Evolutionary conservation across 2,797 vertebrate genomes (phyloP).

Genomic region (Cuniculus paca): DNA sequence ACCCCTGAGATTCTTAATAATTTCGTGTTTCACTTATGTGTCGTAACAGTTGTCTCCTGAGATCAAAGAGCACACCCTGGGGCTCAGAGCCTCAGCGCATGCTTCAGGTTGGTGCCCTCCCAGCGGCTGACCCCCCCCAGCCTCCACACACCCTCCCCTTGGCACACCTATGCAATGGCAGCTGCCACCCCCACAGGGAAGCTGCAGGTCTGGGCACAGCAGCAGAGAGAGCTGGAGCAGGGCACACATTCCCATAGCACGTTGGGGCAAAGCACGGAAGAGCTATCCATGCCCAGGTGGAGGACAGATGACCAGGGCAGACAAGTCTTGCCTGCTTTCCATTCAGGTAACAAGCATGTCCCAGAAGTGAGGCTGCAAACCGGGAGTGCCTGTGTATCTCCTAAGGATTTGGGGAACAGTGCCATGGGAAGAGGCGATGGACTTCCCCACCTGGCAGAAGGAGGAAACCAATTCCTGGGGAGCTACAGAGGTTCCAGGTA

Average conservation of each 20-base stretch:
- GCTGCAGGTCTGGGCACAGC: rapidly evolving
- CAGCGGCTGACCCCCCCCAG: rapidly evolving
- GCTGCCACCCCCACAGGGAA: neutral
- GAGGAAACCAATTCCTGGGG: neutral
- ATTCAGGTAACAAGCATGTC: neutral
- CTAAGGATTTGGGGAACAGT: rapidly evolving
- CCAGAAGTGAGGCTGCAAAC: neutral
- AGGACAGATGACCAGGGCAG: neutral
- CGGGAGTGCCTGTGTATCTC: too few species aligned
- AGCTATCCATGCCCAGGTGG: neutral
- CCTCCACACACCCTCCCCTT: rapidly evolving
- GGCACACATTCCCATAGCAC: neutral
- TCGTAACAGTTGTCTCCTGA: neutral
- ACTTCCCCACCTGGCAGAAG: neutral
- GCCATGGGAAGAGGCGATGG: neutral
- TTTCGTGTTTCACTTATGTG: neutral
- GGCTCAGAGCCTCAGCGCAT: neutral
- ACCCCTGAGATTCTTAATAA: neutral
- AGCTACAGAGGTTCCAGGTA: neutral
- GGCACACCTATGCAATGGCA: neutral
- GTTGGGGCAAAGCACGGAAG: neutral
- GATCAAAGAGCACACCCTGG: neutral
- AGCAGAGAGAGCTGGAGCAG: neutral
- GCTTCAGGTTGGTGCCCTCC: neutral
- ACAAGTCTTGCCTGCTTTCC: neutral